Conservation (phyloP, 2,888 invertebrate species). For the Hedya salicella region DNA sequence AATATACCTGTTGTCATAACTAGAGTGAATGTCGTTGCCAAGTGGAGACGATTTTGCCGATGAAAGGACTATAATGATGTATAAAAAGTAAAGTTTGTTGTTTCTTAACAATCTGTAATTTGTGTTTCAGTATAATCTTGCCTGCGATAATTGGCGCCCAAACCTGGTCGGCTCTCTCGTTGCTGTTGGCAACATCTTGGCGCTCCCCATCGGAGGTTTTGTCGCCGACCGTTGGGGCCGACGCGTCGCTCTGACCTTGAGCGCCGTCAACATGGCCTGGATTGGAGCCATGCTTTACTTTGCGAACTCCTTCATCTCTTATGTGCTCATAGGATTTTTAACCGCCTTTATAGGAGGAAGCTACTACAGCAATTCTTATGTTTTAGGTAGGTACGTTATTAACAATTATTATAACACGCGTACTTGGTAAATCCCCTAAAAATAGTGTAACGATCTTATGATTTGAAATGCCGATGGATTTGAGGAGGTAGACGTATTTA, state of each 20-base stretch:
- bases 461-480: too few species aligned
- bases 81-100: too few species aligned
- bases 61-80: too few species aligned
- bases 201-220: background rate
- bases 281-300: background rate
- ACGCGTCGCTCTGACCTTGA: slow-evolving; percentile 7
- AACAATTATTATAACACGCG: too few species aligned
- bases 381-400: slow-evolving; percentile 4
- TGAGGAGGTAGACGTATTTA: too few species aligned
- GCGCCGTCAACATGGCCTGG: slow-evolving; percentile 6
- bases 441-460: too few species aligned
- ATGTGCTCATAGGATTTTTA: background rate
- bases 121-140: slow-evolving; percentile 7
- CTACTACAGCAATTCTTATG: background rate
- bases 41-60: too few species aligned
- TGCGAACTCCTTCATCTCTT: background rate
- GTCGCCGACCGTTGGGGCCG: slow-evolving; percentile 19
- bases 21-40: too few species aligned
- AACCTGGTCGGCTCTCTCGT: background rate
- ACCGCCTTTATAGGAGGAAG: background rate
- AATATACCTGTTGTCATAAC: too few species aligned
- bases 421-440: too few species aligned
- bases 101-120: background rate
- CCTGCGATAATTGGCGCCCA: slow-evolving; percentile 14
- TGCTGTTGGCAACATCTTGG: background rate